These are phyloP conservation scores for Trachelus stipa DNA, from an alignment of 2,888 invertebrate species.

Conservation along the genomic window DNA sequence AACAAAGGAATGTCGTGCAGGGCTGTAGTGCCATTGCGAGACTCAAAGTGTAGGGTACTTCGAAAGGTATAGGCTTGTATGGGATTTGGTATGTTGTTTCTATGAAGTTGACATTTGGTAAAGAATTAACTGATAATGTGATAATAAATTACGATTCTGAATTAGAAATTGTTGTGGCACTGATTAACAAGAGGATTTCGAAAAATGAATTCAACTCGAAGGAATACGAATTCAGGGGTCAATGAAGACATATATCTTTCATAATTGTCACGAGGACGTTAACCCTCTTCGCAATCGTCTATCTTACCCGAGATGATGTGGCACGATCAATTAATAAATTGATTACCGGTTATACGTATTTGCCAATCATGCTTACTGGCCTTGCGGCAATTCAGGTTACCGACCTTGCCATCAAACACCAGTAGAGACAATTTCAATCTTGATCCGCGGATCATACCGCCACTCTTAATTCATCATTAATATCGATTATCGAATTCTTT, in stretches of 20 bases:
- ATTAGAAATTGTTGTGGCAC: no score
- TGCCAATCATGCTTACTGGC: constrained; percentile 15
- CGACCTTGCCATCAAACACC: constrained; percentile 12
- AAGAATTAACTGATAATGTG: no score
- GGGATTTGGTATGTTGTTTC: no score
- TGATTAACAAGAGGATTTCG: no score
- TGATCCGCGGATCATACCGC: no score
- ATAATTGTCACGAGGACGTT: background rate
- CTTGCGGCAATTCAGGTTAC: constrained; percentile 12
- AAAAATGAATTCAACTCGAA: no score
- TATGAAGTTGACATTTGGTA: no score
- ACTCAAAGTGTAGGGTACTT: background rate
- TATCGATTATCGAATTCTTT: no score
- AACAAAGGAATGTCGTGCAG: constrained; percentile 22
- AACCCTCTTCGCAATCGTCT: constrained; percentile 14
- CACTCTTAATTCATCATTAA: no score
- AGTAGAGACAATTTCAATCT: background rate
- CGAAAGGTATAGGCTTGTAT: background rate
- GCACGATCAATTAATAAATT: constrained; percentile 22
- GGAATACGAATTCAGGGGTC: no score
- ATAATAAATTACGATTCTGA: no score
- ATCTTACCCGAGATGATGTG: constrained; percentile 6
- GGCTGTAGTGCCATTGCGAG: background rate
- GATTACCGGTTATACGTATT: constrained; percentile 21
- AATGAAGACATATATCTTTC: background rate